Evolutionary conservation across 1,140 invertebrate species (phyloP), one percentile per base, ranked within the genome.

Genomic region (Periplaneta americana): DNA sequence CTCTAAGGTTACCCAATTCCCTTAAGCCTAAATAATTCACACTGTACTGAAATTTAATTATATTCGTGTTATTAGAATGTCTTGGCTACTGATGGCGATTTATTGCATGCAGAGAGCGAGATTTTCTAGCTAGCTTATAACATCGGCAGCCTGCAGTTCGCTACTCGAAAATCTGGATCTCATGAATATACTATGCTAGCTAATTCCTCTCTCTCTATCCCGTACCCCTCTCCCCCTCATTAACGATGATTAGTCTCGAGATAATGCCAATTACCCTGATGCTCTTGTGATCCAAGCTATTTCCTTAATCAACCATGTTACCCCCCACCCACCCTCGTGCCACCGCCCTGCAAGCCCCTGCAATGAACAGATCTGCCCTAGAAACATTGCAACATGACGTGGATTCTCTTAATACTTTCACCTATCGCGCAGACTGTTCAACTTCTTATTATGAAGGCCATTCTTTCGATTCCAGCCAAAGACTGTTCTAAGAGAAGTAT

Each of bases 241-340:
- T 78, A 78, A 39, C 76, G 76, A 28, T 78, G 35, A 78, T 78
- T 78, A 78, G 76, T 78, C 76, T 78, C 76, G 34, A 78, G 76
- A 78, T 78, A 78, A 78, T 78, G 76, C 76, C 76, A 78, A 39
- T 78, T 78, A 78, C 35, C 76, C 37, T 39, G 76, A 78, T 78
- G 76, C 76, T 78, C 76, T 36, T 78, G 35, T 78, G 76, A 78
- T 37, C 76, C 28, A 78, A 22, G 76, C 76, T 78, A 78, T 78
- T 78, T 78, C 76, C 76, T 78, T 78, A 78, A 78, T 78, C 76
- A 39, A 78, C 34, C 32, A 35, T 33, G 34, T 28, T 15, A 9
- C 34, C 34, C 76, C 17, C 18, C n/a, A 8, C 34, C 34, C 76
- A 28, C 9, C 22, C 4, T 17, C 15, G 17, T 22, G 34, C 4